Evolutionary conservation across 2,113 vertebrate genomes (phyloP).

Genomic region (Vidua macroura): DNA sequence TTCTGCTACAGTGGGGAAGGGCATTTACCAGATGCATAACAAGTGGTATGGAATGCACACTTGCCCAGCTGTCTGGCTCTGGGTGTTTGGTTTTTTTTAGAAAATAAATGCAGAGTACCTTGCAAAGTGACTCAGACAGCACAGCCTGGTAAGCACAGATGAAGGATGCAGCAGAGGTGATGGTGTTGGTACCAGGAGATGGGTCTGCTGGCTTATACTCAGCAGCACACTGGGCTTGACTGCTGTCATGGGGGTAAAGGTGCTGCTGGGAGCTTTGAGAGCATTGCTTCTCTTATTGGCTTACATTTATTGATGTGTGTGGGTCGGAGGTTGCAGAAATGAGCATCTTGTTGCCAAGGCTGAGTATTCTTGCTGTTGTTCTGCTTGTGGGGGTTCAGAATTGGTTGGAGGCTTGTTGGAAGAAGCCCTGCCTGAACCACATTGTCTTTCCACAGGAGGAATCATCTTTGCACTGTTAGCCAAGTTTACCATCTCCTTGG

Average conservation of each 20-base stretch:
- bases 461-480: background rate
- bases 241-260: background rate
- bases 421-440: background rate
- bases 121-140: background rate
- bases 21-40: rapidly evolving
- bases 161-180: background rate
- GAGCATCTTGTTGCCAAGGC: background rate
- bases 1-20: background rate
- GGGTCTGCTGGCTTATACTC: background rate
- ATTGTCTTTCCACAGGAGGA: background rate
- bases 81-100: background rate
- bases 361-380: background rate
- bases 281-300: background rate
- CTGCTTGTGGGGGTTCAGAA: background rate
- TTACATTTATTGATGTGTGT: rapidly evolving
- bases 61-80: background rate
- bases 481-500: background rate
- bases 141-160: background rate
- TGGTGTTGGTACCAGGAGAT: background rate
- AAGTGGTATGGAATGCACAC: background rate
- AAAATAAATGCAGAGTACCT: background rate
- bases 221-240: background rate
- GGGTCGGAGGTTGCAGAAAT: background rate
- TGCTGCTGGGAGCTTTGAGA: background rate
- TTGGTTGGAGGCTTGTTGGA: background rate